These are phyloP conservation scores for Encarsia formosa DNA, from an alignment of 2,888 invertebrate genomes.

Conservation along the genomic window DNA sequence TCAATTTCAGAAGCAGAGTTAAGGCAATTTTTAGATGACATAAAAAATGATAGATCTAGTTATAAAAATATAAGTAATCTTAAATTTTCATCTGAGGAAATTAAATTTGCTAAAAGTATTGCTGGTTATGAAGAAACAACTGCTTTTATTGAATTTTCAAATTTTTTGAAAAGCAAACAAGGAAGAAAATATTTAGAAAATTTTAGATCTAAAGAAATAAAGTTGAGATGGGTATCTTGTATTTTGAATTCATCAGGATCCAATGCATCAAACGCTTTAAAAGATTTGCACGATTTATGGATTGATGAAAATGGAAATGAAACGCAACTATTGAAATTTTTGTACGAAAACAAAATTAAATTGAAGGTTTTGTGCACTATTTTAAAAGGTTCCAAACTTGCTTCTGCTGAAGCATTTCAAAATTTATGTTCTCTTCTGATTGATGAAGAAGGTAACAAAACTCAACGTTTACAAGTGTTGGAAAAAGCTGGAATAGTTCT, in stretches of 20 bases:
- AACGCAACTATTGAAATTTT: background rate
- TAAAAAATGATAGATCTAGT: constrained; percentile 34
- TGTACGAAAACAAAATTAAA: background rate
- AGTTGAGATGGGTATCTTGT: background rate
- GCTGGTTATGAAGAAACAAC: background rate
- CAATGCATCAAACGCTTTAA: background rate
- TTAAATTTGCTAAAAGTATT: constrained; percentile 9
- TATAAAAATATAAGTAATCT: constrained; percentile 26
- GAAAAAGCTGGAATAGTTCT: background rate
- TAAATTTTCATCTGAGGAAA: constrained; percentile 24
- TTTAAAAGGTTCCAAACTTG: background rate
- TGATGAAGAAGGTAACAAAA: constrained; percentile 8
- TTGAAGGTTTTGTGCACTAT: background rate
- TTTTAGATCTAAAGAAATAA: background rate
- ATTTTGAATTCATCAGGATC: background rate
- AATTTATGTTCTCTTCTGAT: constrained; percentile 1
- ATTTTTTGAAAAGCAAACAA: background rate
- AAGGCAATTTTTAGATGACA: constrained; percentile 32
- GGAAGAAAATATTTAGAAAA: background rate
- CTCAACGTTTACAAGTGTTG: background rate
- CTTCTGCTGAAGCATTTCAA: constrained; percentile 2
- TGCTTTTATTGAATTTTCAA: background rate
- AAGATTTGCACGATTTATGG: background rate
- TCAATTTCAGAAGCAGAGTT: constrained; percentile 30
- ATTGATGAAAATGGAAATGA: constrained; percentile 1